phyloP scores from a whole-genome alignment of 2,797 vertebrate species.

The Esox lucius region DNA sequence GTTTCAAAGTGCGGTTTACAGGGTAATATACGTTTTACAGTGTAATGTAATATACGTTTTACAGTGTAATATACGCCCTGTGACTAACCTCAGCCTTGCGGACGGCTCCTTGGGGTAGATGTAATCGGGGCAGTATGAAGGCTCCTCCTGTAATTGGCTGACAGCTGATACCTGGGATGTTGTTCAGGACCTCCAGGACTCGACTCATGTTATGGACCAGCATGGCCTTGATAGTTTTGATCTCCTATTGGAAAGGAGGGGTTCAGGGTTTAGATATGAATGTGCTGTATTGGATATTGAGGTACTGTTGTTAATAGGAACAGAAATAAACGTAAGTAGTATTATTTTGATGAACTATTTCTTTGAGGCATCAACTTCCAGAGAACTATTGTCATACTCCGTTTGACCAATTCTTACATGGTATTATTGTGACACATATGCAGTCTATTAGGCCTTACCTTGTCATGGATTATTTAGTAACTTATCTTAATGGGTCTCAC shows the following conservation, averaged over 20 bases:
- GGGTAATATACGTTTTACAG: not conserved
- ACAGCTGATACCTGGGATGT: slow-evolving; percentile 63
- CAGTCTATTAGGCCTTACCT: not conserved
- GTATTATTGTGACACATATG: not conserved
- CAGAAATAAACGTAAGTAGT: not conserved
- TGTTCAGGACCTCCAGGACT: slow-evolving; percentile 51
- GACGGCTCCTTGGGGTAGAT: slow-evolving; percentile 63
- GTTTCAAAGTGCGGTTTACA: too few relatives aligned
- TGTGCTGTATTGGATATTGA: not conserved
- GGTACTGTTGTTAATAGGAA: not conserved
- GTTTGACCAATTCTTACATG: not conserved
- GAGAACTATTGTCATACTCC: not conserved
- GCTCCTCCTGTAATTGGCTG: slow-evolving; percentile 65
- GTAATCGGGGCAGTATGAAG: slow-evolving; percentile 65
- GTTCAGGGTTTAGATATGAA: not conserved
- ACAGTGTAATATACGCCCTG: not conserved
- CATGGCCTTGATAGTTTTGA: slow-evolving; percentile 37
- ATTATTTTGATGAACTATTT: slow-evolving; percentile 1
- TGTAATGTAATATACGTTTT: too few relatives aligned
- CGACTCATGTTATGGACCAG: slow-evolving; percentile 51
- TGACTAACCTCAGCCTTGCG: slow-evolving; percentile 66
- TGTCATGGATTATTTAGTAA: not conserved
- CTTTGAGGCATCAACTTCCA: not conserved
- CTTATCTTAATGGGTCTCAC: slow-evolving; percentile 40
- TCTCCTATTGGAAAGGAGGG: slow-evolving; percentile 60